Conservation (phyloP, 2,113 vertebrate genomes). For the Entomyzon cyanotis region DNA sequence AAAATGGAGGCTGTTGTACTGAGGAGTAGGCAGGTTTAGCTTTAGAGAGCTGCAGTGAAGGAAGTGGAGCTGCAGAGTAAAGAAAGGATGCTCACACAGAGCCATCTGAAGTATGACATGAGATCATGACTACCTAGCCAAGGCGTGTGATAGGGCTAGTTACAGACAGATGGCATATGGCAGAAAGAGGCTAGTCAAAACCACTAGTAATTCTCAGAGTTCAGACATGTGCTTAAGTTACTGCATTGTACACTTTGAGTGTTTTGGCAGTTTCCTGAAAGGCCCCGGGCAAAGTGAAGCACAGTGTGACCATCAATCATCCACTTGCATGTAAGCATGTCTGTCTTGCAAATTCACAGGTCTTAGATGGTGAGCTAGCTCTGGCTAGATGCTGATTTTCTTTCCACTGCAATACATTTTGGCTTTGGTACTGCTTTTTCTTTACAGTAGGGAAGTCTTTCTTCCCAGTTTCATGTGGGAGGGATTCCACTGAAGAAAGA, state of each 20-base stretch:
- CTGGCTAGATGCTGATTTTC: neutral
- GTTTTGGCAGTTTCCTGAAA: neutral
- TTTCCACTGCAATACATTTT: neutral
- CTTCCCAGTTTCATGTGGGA: neutral
- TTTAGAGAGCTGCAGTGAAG: neutral
- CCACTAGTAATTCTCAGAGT: neutral
- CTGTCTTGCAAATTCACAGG: neutral
- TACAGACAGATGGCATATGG: neutral
- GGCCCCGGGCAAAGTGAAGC: neutral
- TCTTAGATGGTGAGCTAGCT: neutral
- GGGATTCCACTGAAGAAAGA: neutral
- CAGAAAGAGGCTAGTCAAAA: neutral
- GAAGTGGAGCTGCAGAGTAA: neutral
- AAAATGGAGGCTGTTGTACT: neutral
- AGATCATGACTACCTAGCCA: neutral
- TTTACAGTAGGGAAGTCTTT: neutral
- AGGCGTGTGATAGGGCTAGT: neutral
- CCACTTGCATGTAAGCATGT: fast-evolving
- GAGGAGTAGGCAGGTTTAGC: neutral
- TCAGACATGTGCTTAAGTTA: neutral
- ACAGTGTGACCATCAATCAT: neutral
- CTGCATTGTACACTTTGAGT: neutral
- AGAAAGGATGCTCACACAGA: neutral
- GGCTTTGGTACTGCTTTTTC: neutral
- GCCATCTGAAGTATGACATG: neutral